Evolutionary conservation across 2,113 vertebrate genomes (phyloP).

Genomic region (Myotis lucifugus): DNA sequence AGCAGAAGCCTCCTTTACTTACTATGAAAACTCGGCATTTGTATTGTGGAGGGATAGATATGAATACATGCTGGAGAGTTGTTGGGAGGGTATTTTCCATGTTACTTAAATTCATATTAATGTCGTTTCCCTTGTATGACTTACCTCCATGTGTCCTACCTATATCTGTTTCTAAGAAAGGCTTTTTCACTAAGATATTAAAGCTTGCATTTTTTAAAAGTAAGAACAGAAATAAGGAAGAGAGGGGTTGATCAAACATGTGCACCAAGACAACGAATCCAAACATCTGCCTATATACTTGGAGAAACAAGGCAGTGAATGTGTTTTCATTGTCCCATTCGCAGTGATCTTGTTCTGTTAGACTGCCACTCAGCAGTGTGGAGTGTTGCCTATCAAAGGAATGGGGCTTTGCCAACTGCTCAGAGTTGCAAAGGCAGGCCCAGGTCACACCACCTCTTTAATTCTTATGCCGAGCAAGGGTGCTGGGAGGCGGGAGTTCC

Average conservation of each 20-base stretch:
- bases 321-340: neutral
- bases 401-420: neutral
- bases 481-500: neutral
- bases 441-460: neutral
- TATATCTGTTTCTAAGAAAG: slow-evolving; percentile 24
- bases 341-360: neutral
- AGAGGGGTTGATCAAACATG: neutral
- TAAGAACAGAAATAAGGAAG: neutral
- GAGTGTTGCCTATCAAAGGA: neutral
- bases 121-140: neutral
- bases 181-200: neutral
- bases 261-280: too few species aligned
- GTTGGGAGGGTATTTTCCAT: neutral
- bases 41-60: neutral
- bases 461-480: neutral
- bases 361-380: neutral
- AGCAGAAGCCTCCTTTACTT: neutral
- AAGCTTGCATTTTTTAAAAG: neutral
- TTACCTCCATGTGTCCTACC: neutral
- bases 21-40: neutral
- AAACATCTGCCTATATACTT: neutral
- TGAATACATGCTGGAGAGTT: neutral
- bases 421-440: slow-evolving; percentile 20
- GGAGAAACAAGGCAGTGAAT: neutral
- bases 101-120: neutral